Percentiles rank a stretch among this genome's conserved stretches.
These are phyloP conservation scores for Macrochelys suwanniensis DNA, from an alignment of 2,797 vertebrate genomes.

Conservation along the genomic window DNA sequence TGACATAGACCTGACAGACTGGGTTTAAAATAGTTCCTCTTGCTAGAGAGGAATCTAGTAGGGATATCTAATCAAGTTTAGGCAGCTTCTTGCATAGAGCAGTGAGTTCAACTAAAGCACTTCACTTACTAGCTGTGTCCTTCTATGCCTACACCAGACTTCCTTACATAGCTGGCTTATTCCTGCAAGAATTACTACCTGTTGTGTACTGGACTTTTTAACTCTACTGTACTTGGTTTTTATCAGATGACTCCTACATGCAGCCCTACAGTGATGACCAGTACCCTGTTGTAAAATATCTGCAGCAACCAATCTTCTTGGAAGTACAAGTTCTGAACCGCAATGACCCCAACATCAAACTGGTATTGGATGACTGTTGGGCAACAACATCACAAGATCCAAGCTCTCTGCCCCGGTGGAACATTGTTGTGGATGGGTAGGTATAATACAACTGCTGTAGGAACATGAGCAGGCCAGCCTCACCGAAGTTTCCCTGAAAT, in stretches of 20 bases:
- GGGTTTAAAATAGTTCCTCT: no score
- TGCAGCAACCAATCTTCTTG: slow-evolving; percentile 81
- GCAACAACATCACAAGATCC: slow-evolving; percentile 70
- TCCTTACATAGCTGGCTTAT: no score
- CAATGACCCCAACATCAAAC: slow-evolving; percentile 80
- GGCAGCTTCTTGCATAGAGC: no score
- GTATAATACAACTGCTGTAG: neutral
- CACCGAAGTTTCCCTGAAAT: neutral
- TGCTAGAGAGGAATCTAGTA: rapidly evolving
- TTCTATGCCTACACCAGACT: no score
- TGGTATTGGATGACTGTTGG: slow-evolving; percentile 84
- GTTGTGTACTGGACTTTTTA: no score
- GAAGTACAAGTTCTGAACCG: slow-evolving; percentile 82
- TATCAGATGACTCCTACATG: slow-evolving; percentile 73
- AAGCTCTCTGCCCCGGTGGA: slow-evolving; percentile 75
- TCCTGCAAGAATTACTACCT: neutral
- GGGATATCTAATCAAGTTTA: no score
- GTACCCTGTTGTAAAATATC: slow-evolving; percentile 79
- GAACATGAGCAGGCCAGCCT: no score
- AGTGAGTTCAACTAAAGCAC: neutral
- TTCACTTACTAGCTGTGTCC: neutral
- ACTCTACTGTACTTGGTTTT: neutral
- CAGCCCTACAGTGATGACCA: slow-evolving; percentile 68
- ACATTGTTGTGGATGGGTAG: slow-evolving; percentile 81
- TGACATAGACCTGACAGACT: neutral